Evolutionary conservation across 2,888 invertebrate species (phyloP), one percentile per base, ranked within the genome.

Genomic region (Polylopha cassiicola): DNA sequence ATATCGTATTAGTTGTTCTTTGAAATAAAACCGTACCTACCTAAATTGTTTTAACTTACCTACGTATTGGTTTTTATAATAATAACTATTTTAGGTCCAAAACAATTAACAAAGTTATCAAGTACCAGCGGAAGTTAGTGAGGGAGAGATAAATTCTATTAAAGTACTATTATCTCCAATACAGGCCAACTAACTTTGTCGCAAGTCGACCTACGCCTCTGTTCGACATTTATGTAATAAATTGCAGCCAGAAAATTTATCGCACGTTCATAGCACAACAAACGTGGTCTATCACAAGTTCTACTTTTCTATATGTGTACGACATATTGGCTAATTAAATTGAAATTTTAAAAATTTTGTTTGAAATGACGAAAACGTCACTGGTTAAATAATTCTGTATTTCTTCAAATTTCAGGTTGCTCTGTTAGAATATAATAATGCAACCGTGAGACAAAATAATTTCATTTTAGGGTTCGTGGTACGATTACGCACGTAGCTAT

Each of bases 41-140:
- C 33, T 22, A 17, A 9, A 22, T 17, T 16, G 20, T 33, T 33
- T 39, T 33, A 33, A 30, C 31, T 31, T 13, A 8, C 14, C 20
- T 16, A 22, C n/a, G n/a, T 5, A 32, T 33, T 11, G 24, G 23
- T 23, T n/a, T 3, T n/a, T 23, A 23, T n/a, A 13, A 4, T 32
- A 15, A 22, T 16, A 10, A n/a, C 16, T 24, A 15, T 13, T 18
- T 18, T 14, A 23, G 31, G 32, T 23, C 18, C 21, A 34, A 27
- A 30, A 38, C 49, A 46, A 53, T 49, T 51, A 39, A 47, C 47
- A 22, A 46, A 51, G 60, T 64, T 68, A 67, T 69, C 65, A 55
- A 58, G 41, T 39, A 36, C 33, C 46, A 52, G 31, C 65, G 73
- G 73, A 75, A 66, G 58, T 62, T 58, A 66, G 67, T 56, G 64